Conservation (phyloP, 2,888 invertebrate species). For the Heliconius aoede region DNA sequence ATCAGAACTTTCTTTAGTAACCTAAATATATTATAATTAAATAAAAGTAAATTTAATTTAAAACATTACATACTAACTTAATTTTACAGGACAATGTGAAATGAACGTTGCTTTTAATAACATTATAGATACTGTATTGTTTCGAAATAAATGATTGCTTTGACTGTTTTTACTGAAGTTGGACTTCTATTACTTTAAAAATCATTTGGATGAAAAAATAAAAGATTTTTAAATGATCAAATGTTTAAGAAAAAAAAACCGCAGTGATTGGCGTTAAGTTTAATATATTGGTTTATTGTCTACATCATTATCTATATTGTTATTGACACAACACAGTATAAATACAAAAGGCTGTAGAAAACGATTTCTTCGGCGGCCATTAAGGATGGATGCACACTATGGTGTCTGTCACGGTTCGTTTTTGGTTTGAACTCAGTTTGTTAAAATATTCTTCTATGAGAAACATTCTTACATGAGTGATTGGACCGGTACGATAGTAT, state of each 20-base stretch:
- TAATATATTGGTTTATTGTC: slow-evolving; percentile 5
- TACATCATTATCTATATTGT: slow-evolving; percentile 5
- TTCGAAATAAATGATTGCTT: not conserved
- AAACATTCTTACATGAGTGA: too few relatives aligned
- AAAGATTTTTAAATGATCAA: not conserved
- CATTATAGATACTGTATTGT: slow-evolving; percentile 22
- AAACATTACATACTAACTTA: slow-evolving; percentile 20
- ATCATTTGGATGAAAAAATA: not conserved
- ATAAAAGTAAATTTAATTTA: slow-evolving; percentile 9
- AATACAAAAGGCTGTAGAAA: not conserved
- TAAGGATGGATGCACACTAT: too few relatives aligned
- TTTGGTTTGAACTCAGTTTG: too few relatives aligned
- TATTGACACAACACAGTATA: slow-evolving; percentile 1
- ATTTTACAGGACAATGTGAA: slow-evolving; percentile 11
- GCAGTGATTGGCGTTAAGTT: not conserved
- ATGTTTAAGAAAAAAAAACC: not conserved
- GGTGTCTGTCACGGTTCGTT: too few relatives aligned
- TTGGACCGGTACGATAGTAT: too few relatives aligned
- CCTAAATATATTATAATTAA: slow-evolving; percentile 22
- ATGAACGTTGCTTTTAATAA: slow-evolving; percentile 18
- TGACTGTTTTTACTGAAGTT: slow-evolving; percentile 6
- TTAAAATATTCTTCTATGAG: too few relatives aligned
- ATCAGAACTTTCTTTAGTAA: slow-evolving; percentile 17
- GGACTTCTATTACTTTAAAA: slow-evolving; percentile 7
- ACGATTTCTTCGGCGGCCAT: not conserved